Conservation (phyloP, 2,888 invertebrate genomes). For the Nemurella pictetii region DNA sequence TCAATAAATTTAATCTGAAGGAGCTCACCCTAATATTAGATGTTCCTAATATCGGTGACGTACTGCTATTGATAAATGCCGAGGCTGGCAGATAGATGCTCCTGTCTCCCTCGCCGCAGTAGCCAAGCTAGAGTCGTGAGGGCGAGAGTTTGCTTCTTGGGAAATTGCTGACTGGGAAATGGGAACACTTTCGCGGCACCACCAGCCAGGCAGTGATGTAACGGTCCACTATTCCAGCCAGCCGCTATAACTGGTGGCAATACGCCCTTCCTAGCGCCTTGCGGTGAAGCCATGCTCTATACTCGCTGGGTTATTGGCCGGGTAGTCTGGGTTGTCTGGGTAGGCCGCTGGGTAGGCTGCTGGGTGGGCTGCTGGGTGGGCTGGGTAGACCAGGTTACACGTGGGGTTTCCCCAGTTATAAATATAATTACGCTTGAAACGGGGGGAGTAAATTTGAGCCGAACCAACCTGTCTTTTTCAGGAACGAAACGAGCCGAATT, state of each 20-base stretch:
- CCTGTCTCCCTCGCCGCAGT: background rate
- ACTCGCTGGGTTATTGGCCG: background rate
- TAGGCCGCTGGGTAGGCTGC: too few species aligned
- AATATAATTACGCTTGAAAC: background rate
- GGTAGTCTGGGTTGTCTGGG: too few species aligned
- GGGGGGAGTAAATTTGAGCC: background rate
- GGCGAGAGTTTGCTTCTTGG: background rate
- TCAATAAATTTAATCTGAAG: background rate
- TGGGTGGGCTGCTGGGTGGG: background rate
- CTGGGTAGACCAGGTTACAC: background rate
- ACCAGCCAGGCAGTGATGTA: background rate
- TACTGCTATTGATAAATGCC: constrained; percentile 11
- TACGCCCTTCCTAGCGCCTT: background rate
- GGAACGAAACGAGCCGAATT: background rate
- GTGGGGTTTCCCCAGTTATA: background rate
- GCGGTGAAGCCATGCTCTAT: too few species aligned
- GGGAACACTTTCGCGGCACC: background rate
- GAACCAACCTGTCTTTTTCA: background rate
- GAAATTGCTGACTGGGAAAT: constrained; percentile 18
- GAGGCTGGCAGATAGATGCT: background rate
- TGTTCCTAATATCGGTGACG: background rate
- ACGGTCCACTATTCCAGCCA: constrained; percentile 5
- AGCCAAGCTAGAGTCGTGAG: too few species aligned
- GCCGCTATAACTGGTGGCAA: constrained; percentile 2
- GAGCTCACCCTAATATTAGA: background rate